phyloP scores from a whole-genome alignment of 2,797 vertebrate species.

The Anolis apletophallus region DNA sequence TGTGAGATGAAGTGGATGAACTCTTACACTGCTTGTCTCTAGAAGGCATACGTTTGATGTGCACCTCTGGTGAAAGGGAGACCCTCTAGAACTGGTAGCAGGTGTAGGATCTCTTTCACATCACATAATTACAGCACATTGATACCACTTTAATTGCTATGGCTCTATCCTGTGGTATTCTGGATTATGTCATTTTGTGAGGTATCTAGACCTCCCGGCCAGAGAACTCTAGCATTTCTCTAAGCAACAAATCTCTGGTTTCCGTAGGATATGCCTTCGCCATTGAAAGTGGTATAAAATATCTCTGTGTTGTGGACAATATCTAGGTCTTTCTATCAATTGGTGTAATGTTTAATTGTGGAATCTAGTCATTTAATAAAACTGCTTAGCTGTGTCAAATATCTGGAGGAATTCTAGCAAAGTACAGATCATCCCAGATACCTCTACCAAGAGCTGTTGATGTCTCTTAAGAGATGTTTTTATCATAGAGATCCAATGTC shows the following conservation, averaged over 20 bases:
- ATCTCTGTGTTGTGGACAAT: no score
- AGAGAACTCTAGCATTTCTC: no score
- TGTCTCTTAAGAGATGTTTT: slow-evolving; percentile 15
- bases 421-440: slow-evolving; percentile 24
- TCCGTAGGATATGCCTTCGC: no score
- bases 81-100: slow-evolving; percentile 34
- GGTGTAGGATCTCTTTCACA: not conserved
- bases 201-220: no score
- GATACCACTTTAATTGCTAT: no score
- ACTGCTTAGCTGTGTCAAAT: slow-evolving; percentile 19
- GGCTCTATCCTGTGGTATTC: no score
- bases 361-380: slow-evolving; percentile 28
- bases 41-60: slow-evolving; percentile 26
- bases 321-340: slow-evolving; percentile 20
- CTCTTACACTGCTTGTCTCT: slow-evolving; percentile 3
- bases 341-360: slow-evolving; percentile 18
- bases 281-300: no score
- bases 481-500: slow-evolving; percentile 11
- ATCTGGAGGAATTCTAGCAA: not conserved
- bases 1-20: slow-evolving; percentile 40
- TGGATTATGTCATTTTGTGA: no score
- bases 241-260: no score
- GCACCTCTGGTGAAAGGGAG: slow-evolving; percentile 38
- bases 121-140: no score
- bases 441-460: slow-evolving; percentile 13